phyloP scores from a whole-genome alignment of 2,888 invertebrate genomes.

The Dione vanillae region DNA sequence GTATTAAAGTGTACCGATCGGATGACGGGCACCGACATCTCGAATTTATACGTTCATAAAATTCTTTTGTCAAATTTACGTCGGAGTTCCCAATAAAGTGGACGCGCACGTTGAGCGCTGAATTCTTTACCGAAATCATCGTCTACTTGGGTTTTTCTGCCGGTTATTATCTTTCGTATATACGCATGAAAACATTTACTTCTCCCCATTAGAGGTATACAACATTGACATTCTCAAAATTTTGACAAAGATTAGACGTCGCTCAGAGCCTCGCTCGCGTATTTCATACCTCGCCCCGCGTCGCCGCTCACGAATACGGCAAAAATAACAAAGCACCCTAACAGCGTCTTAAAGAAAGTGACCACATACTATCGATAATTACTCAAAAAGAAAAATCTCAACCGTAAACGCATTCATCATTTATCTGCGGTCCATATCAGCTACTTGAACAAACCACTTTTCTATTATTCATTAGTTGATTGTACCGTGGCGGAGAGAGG shows the following conservation, averaged over 20 bases:
- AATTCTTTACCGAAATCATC: conserved; percentile 80
- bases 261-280: conserved; percentile 10
- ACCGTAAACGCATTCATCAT: conserved; percentile 76
- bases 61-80: conserved; percentile 83
- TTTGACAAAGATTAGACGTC: conserved; percentile 37
- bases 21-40: conserved; percentile 61
- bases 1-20: conserved; percentile 73
- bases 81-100: conserved; percentile 72
- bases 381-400: conserved; percentile 64
- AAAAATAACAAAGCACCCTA: conserved; percentile 10
- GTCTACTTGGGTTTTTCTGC: conserved; percentile 67
- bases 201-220: conserved; percentile 51
- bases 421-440: conserved; percentile 73
- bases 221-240: conserved; percentile 52
- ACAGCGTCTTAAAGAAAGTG: conserved; percentile 36
- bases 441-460: conserved; percentile 77
- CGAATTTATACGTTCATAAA: conserved; percentile 82
- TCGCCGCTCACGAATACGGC: conserved; percentile 4
- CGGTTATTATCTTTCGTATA: conserved; percentile 68
- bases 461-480: conserved; percentile 80
- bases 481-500: conserved; percentile 57
- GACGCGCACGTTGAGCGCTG: conserved; percentile 53
- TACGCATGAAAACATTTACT: conserved; percentile 52
- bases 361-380: conserved; percentile 66
- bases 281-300: conserved; percentile 11